phyloP scores from a whole-genome alignment of 2,888 invertebrate species.

The Drosophila kuntzei region DNA sequence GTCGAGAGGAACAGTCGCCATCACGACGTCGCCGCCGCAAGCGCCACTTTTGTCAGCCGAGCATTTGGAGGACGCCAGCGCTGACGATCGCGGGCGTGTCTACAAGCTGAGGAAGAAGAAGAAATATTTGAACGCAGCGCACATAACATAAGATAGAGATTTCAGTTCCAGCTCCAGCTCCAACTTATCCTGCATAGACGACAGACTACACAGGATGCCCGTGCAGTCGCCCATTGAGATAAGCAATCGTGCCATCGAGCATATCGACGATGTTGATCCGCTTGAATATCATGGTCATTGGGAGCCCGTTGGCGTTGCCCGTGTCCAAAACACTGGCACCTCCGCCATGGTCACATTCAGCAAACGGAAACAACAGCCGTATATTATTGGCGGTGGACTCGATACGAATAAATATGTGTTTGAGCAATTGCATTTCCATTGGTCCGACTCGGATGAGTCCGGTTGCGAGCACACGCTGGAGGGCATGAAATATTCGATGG shows the following conservation, averaged over 20 bases:
- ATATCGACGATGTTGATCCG: constrained; percentile 85
- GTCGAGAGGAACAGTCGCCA: constrained; percentile 82
- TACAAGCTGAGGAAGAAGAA: constrained; percentile 84
- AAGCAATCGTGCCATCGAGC: constrained; percentile 85
- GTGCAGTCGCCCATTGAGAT: constrained; percentile 86
- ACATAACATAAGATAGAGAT: constrained; percentile 77
- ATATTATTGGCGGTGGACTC: constrained; percentile 89
- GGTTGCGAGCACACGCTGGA: constrained; percentile 93
- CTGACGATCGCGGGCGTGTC: constrained; percentile 83
- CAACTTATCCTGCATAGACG: not conserved
- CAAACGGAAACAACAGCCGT: constrained; percentile 87
- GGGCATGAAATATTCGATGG: constrained; percentile 90
- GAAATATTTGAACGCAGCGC: constrained; percentile 78
- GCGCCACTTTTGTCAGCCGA: constrained; percentile 73
- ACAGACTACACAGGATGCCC: constrained; percentile 76
- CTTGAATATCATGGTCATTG: constrained; percentile 85
- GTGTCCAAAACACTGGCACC: constrained; percentile 85
- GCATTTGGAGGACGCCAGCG: constrained; percentile 78
- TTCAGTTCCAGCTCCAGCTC: constrained; percentile 8
- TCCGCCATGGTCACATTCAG: constrained; percentile 88
- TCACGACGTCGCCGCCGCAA: constrained; percentile 84
- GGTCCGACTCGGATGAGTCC: constrained; percentile 90
- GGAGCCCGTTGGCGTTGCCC: constrained; percentile 85
- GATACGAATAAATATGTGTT: constrained; percentile 89
- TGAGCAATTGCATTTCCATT: constrained; percentile 93